Conservation (phyloP, 2,113 vertebrate species). For the Corydoras sp. region DNA sequence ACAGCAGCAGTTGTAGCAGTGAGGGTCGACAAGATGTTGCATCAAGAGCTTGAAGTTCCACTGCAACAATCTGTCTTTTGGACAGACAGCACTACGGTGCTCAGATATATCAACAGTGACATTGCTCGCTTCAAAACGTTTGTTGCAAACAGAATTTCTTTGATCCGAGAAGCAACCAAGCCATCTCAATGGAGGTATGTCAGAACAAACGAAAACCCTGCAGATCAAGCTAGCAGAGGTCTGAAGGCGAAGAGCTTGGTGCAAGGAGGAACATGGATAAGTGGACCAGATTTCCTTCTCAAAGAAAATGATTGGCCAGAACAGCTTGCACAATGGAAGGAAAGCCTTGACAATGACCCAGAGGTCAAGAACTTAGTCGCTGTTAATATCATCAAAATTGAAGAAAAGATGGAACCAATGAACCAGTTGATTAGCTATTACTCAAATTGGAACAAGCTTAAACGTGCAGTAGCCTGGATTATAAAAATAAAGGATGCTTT, state of each 20-base stretch:
- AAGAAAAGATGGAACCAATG: neutral
- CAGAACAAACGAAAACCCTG: neutral
- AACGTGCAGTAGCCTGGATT: too few relatives aligned
- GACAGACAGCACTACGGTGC: slow-evolving; percentile 23
- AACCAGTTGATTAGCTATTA: neutral
- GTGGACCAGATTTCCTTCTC: neutral
- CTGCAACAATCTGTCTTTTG: slow-evolving; percentile 13
- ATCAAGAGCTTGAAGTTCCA: slow-evolving; percentile 5
- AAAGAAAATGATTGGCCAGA: neutral
- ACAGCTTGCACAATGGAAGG: too few relatives aligned
- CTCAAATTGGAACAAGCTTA: too few relatives aligned
- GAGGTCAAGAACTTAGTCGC: neutral
- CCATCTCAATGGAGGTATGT: slow-evolving; percentile 11
- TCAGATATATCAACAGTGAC: slow-evolving; percentile 14
- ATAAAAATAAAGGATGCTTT: too few relatives aligned
- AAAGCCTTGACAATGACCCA: too few relatives aligned
- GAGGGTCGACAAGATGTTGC: slow-evolving; percentile 9
- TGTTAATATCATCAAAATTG: neutral
- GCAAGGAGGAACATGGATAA: neutral
- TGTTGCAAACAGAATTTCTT: neutral
- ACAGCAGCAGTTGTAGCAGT: slow-evolving; percentile 9
- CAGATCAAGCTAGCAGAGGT: slow-evolving; percentile 1
- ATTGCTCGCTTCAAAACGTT: slow-evolving; percentile 18
- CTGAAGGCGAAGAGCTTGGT: neutral
- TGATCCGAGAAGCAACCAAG: neutral